Evolutionary conservation across 2,113 vertebrate genomes (phyloP), one percentile per base, ranked within the genome.

Genomic region (Hyperopisus bebe): DNA sequence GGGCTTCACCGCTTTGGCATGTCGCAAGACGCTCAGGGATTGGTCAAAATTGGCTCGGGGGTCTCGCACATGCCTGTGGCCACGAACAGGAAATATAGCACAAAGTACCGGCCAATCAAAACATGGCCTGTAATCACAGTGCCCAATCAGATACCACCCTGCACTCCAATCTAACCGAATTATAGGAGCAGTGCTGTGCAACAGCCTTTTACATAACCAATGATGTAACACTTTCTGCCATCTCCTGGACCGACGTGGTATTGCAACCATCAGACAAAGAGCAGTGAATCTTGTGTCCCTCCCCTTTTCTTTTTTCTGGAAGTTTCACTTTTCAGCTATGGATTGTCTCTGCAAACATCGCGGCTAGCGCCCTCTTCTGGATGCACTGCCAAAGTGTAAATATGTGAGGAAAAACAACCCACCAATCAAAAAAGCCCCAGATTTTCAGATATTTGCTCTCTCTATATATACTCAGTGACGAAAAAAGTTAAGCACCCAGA

Each of bases 1-100:
- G 0, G 98, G 96, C 27, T 95, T 97, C 10, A 97, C 95, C 70
- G 95, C 93, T 88, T 99, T 99, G 1, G 96, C 97, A 0, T 97
- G 97, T 66, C 94, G 96, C 91, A 99, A 94, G 89, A 99, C 96
- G 0, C 94, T 93, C 1, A 99, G 0, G 0, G 98, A 99, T 88
- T 99, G 98, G 91, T 97, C 95, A 2, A 99, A 96, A 94, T 95
- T 97, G 42, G 98, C 98, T 83, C 98, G 96, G 50, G 97, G 97
- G 90, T 99, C 98, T 5, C 98, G 98, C 2, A 98, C 97, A 46
- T 95, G 94, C 91, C 98, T 99, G 93, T 19, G 91, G 90, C 7
- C 47, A 89, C n/a, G 35, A 31, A 70, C 42, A 83, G 17, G 35
- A 48, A 87, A 66, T 53, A 80, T 19, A 42, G 7, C 27, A 55